Evolutionary conservation across 2,113 vertebrate genomes (phyloP).

Genomic region (Eublepharis macularius): DNA sequence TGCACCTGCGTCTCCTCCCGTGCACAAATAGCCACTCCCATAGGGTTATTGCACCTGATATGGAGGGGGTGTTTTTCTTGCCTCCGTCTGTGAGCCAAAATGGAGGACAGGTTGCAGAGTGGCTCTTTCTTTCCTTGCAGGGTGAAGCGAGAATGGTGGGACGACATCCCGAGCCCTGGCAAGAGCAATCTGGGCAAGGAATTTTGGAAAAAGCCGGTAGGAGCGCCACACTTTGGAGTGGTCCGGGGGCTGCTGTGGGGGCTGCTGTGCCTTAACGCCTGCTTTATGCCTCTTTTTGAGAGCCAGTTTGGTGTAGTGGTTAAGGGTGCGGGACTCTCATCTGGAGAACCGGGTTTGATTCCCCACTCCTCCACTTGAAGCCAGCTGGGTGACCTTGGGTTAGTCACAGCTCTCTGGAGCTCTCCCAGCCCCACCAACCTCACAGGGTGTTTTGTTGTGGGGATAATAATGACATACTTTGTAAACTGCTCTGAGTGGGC

Average conservation of each 20-base stretch:
- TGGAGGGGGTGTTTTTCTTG: background rate
- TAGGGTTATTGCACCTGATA: background rate
- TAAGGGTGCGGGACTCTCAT: no score
- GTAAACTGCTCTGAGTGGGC: no score
- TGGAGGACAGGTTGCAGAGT: background rate
- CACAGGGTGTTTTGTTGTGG: no score
- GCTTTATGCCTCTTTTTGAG: constrained; percentile 37
- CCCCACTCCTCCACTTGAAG: no score
- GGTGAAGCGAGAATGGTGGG: constrained; percentile 79
- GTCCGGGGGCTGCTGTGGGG: no score
- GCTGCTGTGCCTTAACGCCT: background rate
- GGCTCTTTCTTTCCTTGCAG: constrained; percentile 55
- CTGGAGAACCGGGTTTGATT: no score
- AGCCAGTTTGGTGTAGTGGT: no score
- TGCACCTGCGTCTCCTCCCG: background rate
- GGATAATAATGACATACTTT: no score
- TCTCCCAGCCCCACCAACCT: no score
- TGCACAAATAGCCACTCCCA: background rate
- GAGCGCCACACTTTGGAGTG: background rate
- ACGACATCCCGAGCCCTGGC: constrained; percentile 77
- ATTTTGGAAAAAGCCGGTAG: constrained; percentile 66
- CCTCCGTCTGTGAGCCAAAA: background rate
- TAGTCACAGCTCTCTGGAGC: no score
- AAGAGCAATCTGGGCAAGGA: constrained; percentile 67
- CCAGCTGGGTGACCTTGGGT: no score